phyloP scores from a whole-genome alignment of 2,797 vertebrate species.

The Cyprinella venusta region DNA sequence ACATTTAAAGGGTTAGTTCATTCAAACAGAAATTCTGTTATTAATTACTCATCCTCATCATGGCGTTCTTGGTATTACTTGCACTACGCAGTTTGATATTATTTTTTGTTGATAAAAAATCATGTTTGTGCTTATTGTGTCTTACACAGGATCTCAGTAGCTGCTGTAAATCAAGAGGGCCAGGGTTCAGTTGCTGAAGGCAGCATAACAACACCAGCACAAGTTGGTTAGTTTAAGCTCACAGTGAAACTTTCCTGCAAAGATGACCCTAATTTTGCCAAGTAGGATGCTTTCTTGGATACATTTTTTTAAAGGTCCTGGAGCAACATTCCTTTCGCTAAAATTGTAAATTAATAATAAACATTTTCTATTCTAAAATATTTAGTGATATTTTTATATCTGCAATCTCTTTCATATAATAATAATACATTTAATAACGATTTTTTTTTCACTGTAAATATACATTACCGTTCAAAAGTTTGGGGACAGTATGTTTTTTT shows the following conservation, averaged over 20 bases:
- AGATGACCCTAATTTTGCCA: background rate
- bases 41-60: too few species aligned
- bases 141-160: conserved; percentile 73
- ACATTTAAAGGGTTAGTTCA: background rate
- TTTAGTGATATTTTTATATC: background rate
- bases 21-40: too few species aligned
- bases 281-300: background rate
- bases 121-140: background rate
- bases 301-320: background rate
- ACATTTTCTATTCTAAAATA: background rate
- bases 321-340: background rate
- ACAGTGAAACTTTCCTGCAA: background rate
- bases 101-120: background rate
- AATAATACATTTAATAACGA: background rate
- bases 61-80: background rate
- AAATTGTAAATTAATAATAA: background rate
- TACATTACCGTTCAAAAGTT: background rate
- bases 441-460: background rate
- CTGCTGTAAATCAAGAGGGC: conserved; percentile 76
- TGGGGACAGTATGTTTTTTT: background rate
- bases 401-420: background rate
- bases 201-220: conserved; percentile 67
- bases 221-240: conserved; percentile 65
- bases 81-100: background rate
- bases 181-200: conserved; percentile 73